Evolutionary conservation across 2,888 invertebrate genomes (phyloP).

Genomic region (Lordiphosa fenestrarum): DNA sequence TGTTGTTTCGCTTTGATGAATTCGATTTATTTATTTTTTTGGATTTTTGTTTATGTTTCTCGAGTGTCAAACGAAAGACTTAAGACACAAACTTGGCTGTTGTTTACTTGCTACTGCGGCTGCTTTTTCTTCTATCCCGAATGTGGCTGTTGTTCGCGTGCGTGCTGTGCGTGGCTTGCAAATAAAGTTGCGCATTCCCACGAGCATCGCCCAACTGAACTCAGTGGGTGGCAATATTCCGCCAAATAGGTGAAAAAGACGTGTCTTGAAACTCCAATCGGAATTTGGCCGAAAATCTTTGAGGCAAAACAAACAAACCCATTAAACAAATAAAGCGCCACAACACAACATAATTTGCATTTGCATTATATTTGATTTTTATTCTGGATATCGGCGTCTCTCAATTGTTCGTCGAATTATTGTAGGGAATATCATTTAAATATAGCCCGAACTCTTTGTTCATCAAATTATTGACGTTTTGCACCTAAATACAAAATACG

Average conservation of each 20-base stretch:
- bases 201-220: conserved; percentile 18
- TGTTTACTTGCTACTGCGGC: neutral
- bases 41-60: conserved; percentile 17
- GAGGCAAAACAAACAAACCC: conserved; percentile 47
- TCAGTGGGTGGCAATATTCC: conserved; percentile 45
- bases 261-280: conserved; percentile 20
- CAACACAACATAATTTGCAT: conserved; percentile 44
- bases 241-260: conserved; percentile 5
- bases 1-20: neutral
- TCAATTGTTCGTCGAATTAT: conserved; percentile 26
- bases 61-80: conserved; percentile 55
- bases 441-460: conserved; percentile 49
- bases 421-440: conserved; percentile 27
- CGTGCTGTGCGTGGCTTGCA: conserved; percentile 34
- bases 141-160: conserved; percentile 26
- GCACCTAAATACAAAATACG: conserved; percentile 31
- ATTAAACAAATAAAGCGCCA: conserved; percentile 33
- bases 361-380: conserved; percentile 15
- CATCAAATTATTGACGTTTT: conserved; percentile 38
- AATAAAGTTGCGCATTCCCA: conserved; percentile 46
- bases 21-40: neutral
- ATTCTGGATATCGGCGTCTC: conserved; percentile 17
- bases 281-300: conserved; percentile 12
- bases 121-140: neutral
- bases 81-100: conserved; percentile 47